Evolutionary conservation across 2,888 invertebrate species (phyloP), one percentile per base, ranked within the genome.

Genomic region (Lysandra bellargus): DNA sequence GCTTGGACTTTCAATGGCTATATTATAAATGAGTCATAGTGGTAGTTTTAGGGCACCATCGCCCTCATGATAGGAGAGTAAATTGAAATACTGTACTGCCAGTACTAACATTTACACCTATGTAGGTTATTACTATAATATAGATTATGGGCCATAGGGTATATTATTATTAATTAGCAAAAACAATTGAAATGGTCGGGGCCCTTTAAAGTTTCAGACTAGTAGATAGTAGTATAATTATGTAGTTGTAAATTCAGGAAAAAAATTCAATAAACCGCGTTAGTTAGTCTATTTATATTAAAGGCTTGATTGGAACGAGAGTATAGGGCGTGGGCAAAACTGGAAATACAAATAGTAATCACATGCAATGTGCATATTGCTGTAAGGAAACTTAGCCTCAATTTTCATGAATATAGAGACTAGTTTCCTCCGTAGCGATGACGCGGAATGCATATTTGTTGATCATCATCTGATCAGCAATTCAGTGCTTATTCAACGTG

Each of bases 401-500:
- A 81, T 49, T 2, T 0, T 40, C 44, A 79, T 81, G n/a, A 2
- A 1, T 44, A 82, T 87, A 89, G 85, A 87, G 86, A 84, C 80
- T 83, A 87, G 80, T 86, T 88, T 89, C 80, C 85, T 80, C 78
- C 82, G 84, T 82, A 78, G 73, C 17, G 44, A 77, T 78, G 60
- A 69, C 78, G 75, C 76, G 73, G 75, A 81, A 80, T 80, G 81
- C 79, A 80, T 74, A 78, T 78, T 79, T 57, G 81, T 84, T 82
- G 83, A 84, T 83, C 81, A 83, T 83, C 82, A 82, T 80, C 83
- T 80, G 83, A 82, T 85, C 85, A 86, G 84, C 86, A 88, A 81
- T 81, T 88, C 89, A 93, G 93, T 93, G 84, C 84, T 85, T 87
- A 84, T 84, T 84, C 84, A 82, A 84, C 84, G 84, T 83, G 84